A percentile compares a stretch with the other conserved stretches of the same genome.
phyloP scores from a whole-genome alignment of 2,113 vertebrate species.

The Sminthopsis crassicaudata region DNA sequence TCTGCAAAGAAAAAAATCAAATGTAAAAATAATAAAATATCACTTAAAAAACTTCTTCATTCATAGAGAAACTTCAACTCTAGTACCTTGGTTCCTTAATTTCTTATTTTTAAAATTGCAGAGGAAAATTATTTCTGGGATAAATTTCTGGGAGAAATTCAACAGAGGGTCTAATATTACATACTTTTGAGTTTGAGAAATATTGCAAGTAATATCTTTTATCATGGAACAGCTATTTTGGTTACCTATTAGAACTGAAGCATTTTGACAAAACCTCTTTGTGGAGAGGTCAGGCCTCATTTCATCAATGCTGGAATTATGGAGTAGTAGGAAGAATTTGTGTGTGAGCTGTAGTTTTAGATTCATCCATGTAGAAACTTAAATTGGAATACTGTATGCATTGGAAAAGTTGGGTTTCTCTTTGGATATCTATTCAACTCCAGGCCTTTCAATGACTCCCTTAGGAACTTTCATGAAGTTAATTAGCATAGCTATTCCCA shows the following conservation, averaged over 20 bases:
- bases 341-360: not conserved
- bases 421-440: not conserved
- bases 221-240: not conserved
- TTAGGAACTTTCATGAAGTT: not conserved
- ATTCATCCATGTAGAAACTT: not conserved
- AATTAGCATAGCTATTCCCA: not conserved
- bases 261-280: not conserved
- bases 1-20: too few species aligned
- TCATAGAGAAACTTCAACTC: not conserved
- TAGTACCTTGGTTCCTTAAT: not conserved
- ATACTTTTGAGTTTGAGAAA: not conserved
- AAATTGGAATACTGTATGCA: not conserved
- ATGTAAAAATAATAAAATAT: too few species aligned
- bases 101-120: not conserved
- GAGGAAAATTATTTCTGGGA: not conserved
- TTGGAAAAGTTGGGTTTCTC: not conserved
- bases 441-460: not conserved
- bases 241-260: not conserved
- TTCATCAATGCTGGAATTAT: not conserved
- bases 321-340: not conserved
- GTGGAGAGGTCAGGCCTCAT: not conserved
- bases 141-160: not conserved
- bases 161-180: not conserved
- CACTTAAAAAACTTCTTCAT: too few species aligned
- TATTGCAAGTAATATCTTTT: not conserved